phyloP scores from a whole-genome alignment of 92 coral and sea anemone species.

The Desmophyllum pertusum region DNA sequence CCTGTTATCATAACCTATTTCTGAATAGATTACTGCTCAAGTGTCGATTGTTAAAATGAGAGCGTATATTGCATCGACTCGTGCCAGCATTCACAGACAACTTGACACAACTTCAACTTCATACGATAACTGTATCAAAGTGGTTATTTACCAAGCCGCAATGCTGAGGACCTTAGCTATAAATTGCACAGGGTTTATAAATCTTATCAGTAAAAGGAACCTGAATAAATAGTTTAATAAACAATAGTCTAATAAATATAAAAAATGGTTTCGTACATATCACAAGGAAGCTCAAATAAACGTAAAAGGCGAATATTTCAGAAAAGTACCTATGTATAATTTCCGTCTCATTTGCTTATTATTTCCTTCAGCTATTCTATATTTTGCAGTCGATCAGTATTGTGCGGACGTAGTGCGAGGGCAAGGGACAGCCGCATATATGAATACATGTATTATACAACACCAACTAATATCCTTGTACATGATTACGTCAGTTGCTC shows the following conservation, averaged over 20 bases:
- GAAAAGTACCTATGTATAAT: background rate
- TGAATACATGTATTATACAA: too few species aligned
- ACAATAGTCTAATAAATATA: background rate
- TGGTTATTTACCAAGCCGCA: too few species aligned
- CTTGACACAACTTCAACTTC: background rate
- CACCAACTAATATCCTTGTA: too few species aligned
- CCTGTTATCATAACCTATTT: constrained; percentile 10
- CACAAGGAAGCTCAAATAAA: background rate
- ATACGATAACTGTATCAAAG: background rate
- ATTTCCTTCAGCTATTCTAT: background rate
- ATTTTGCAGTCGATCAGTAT: background rate
- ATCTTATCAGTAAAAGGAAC: background rate
- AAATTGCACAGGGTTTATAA: too few species aligned
- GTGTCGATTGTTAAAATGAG: background rate
- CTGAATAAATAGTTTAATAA: background rate
- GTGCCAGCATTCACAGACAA: background rate
- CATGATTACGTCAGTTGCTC: too few species aligned
- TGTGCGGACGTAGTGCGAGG: background rate
- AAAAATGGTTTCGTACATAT: background rate
- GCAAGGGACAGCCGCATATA: too few species aligned
- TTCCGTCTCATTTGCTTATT: background rate
- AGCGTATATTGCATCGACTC: background rate
- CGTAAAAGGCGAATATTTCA: background rate
- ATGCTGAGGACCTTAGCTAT: too few species aligned
- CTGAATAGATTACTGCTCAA: background rate